Evolutionary conservation across 2,888 invertebrate genomes (phyloP).

Genomic region (Drosophila mayaguana): DNA sequence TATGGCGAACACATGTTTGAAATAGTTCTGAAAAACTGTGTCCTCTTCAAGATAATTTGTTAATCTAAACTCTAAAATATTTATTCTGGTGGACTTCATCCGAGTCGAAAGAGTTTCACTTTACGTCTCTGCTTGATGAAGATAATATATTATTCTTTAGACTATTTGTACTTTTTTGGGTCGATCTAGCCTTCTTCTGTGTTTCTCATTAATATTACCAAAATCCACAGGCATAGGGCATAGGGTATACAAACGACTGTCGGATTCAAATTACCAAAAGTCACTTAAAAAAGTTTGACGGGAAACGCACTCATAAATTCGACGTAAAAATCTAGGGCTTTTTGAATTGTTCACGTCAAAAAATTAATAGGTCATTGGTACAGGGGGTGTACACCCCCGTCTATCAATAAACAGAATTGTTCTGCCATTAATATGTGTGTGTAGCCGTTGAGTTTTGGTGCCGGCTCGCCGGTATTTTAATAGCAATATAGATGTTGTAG

Average conservation of each 20-base stretch:
- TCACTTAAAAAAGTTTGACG: conserved; percentile 24
- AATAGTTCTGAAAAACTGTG: background rate
- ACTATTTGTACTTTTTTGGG: background rate
- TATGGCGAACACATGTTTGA: too few relatives aligned
- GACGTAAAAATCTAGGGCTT: conserved; percentile 31
- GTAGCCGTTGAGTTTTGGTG: conserved; percentile 52
- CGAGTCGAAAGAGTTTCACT: background rate
- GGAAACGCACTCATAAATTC: conserved; percentile 23
- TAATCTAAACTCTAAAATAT: background rate
- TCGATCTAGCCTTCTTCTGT: background rate
- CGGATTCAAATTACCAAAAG: conserved; percentile 23
- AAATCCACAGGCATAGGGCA: background rate
- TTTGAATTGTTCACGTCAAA: conserved; percentile 49
- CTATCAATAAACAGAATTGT: conserved; percentile 43
- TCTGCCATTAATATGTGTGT: conserved; percentile 51
- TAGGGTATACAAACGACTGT: conserved; percentile 19
- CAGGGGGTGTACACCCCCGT: conserved; percentile 7
- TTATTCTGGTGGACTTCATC: background rate
- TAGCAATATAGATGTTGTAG: conserved; percentile 27
- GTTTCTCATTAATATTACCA: background rate
- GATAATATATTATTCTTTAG: too few relatives aligned
- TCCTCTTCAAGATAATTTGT: background rate
- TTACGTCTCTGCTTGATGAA: too few relatives aligned
- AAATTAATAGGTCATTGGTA: conserved; percentile 73
- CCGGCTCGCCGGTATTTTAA: conserved; percentile 37